Conservation (phyloP, 2,888 invertebrate species). For the Epinotia bilunana region DNA sequence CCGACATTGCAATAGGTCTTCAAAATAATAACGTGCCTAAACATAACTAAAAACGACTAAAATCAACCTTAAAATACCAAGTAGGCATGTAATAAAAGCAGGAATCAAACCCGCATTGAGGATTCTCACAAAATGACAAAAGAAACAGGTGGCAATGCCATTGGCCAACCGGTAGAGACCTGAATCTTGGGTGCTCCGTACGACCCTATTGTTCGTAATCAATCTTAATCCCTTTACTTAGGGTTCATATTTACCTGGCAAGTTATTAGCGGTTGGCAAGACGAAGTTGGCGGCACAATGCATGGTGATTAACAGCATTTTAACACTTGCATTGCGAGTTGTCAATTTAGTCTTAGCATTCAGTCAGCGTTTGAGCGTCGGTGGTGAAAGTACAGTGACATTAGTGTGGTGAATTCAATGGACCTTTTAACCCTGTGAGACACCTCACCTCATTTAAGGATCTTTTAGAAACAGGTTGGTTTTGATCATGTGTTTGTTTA, state of each 20-base stretch:
- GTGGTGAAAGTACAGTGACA: constrained; percentile 33
- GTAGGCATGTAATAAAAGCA: constrained; percentile 1
- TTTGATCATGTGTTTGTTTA: not conserved
- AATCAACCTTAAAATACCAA: constrained; percentile 19
- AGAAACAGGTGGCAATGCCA: constrained; percentile 32
- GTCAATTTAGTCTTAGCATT: constrained; percentile 43
- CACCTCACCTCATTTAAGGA: constrained; percentile 26
- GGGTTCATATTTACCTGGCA: constrained; percentile 20
- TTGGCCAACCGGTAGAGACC: constrained; percentile 32
- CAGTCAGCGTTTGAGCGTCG: constrained; percentile 53
- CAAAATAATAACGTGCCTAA: not conserved
- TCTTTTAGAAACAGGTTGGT: constrained; percentile 27
- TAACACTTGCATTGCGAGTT: constrained; percentile 40
- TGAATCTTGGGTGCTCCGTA: constrained; percentile 13
- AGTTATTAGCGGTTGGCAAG: not conserved
- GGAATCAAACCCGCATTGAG: constrained; percentile 10
- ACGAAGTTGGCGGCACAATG: constrained; percentile 32
- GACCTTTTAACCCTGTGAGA: constrained; percentile 13
- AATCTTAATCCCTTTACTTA: constrained; percentile 23
- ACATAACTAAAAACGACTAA: not conserved
- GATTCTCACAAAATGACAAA: constrained; percentile 41
- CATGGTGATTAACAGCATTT: constrained; percentile 40
- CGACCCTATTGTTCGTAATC: not conserved
- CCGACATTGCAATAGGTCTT: not conserved
- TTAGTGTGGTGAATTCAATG: constrained; percentile 40